Base-by-base conservation (phyloP, 1,140 invertebrate genomes). In the Drosophila erecta region DNA sequence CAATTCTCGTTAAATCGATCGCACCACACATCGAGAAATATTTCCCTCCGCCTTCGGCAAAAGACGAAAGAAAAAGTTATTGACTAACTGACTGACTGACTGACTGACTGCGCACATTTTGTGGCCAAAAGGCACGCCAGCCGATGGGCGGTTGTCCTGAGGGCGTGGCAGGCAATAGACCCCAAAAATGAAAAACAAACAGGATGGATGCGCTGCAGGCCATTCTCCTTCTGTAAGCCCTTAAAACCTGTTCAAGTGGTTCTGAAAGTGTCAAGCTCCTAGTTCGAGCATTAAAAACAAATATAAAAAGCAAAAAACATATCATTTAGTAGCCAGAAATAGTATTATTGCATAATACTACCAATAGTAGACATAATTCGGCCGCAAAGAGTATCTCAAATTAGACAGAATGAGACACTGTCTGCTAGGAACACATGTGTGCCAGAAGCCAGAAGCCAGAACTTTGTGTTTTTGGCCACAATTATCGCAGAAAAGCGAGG, bases 1-100 rank as follows among this genome's bases (percentile, higher is more conserved):
- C 86, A 87, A 77, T 83, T 79, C 66, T 65, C 67, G 53, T 72
- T 49, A 70, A 86, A 86, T 87, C 84, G 84, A 87, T 87, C 61
- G 70, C 47, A 61, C 43, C 20, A 61, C 43, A 65, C 44, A 54
- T 55, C 24, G 33, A 15, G 38, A 59, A 46, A 22, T 46, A 46
- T 24, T 22, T 24, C 11, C 20, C 4, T 14, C 11, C 4, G 4
- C 17, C 43, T 6, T 60, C 73, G 66, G 40, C 54, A 55, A 61
- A 65, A 57, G 61, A 70, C 58, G 41, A 79, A 72, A 74, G 59
- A 56, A 55, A 40, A 54, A 73, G 47, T 73, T 59, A 60, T 57
- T 49, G 64, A 50, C 70, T 44, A 56, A 37, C 70, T 59, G 53
- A 60, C 67, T 51, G 41, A 44, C 55, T 30, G 7, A 30, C 27